Evolutionary conservation across 2,797 vertebrate species (phyloP), one percentile per base, ranked within the genome.

Genomic region (Oryzias dopingdopingensis): DNA sequence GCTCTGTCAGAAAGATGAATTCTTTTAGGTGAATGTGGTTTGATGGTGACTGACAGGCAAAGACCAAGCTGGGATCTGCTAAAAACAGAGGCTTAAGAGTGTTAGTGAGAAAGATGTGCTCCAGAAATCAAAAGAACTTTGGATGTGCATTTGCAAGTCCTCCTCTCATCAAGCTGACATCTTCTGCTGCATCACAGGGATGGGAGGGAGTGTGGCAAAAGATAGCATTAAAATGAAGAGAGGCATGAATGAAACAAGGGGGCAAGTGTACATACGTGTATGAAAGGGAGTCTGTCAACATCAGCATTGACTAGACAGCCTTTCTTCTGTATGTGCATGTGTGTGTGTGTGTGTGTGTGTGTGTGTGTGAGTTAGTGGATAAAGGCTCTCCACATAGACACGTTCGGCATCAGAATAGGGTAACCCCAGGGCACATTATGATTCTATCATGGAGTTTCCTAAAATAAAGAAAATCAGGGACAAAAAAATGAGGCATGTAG

Each of bases 121-220:
- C 72, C 48, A 81, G 77, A 83, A 78, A 76, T 76, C 65, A 71
- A 55, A 85, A 58, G 67, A 42, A 47, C 1, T 4, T 47, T 64
- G 60, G 67, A 63, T 62, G 65, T 53, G 54, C 5, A 8, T 24
- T 57, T 44, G n/a, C n/a, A 6, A 54, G 72, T 37, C 46, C 66
- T 65, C 29, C 45, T 23, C 56, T 71, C 62, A 66, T 70, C 65
- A 62, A n/a, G 17, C 47, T 37, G 52, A 42, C 72, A 70, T 61
- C 44, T 52, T 50, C 42, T 26, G 45, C 5, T 6, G 53, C 62
- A 52, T 58, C 42, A 49, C 2, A 2, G 10, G 61, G 53, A 56
- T 44, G 10, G 45, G 22, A 5, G 26, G 44, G 42, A 44, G 16
- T 8, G 4, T 41, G 26, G 60, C 43, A 64, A 57, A 48, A 26